Conservation (phyloP, 2,888 invertebrate species). For the Himalopsyche tibetana region DNA sequence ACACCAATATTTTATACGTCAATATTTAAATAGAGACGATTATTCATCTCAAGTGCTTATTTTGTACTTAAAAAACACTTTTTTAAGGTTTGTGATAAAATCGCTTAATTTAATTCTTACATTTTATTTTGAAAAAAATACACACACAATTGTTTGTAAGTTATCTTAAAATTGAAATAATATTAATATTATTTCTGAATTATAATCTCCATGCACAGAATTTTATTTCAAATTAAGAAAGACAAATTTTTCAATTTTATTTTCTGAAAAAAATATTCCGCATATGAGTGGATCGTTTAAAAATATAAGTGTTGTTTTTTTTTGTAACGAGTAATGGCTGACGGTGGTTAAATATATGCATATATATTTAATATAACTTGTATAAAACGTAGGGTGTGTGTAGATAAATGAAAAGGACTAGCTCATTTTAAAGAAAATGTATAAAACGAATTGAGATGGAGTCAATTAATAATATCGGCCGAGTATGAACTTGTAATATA, state of each 20-base stretch:
- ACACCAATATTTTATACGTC: too few relatives aligned
- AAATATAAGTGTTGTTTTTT: conserved; percentile 10
- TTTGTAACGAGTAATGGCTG: conserved; percentile 40
- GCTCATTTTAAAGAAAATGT: conserved; percentile 59
- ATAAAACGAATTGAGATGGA: conserved; percentile 62
- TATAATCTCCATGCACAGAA: background rate
- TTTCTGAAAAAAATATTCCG: background rate
- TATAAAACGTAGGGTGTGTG: conserved; percentile 62
- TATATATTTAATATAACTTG: conserved; percentile 53
- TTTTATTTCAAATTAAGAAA: background rate
- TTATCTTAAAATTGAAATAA: too few relatives aligned
- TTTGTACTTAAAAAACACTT: too few relatives aligned
- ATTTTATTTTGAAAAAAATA: too few relatives aligned
- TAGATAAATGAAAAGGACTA: conserved; percentile 62
- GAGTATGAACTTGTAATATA: conserved; percentile 61
- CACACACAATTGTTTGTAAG: too few relatives aligned
- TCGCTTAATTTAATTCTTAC: too few relatives aligned
- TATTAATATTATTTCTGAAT: too few relatives aligned
- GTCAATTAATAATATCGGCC: conserved; percentile 64
- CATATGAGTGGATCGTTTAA: background rate
- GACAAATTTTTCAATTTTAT: background rate
- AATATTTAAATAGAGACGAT: too few relatives aligned
- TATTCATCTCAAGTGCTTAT: too few relatives aligned
- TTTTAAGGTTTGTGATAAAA: too few relatives aligned
- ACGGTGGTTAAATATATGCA: conserved; percentile 34